phyloP scores from a whole-genome alignment of 2,888 invertebrate species.

The Steinernema hermaphroditum region DNA sequence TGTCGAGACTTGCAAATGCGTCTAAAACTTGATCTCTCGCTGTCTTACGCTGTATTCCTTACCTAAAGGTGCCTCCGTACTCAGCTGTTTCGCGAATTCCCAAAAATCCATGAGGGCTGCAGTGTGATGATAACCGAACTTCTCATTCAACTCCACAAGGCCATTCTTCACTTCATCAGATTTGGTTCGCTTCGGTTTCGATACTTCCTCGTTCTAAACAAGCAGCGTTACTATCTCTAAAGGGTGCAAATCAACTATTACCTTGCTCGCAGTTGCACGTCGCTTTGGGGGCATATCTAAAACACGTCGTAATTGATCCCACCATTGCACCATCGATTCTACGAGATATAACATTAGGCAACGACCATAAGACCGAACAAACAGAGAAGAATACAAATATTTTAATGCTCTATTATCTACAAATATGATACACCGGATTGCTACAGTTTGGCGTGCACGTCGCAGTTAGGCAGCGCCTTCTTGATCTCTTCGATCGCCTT shows the following conservation, averaged over 20 bases:
- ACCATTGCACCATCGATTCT: no score
- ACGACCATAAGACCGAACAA: no score
- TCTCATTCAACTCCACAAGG: conserved; percentile 23
- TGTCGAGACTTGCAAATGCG: conserved; percentile 37
- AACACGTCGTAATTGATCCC: no score
- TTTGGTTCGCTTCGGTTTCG: not conserved
- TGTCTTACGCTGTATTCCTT: no score
- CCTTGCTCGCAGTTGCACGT: not conserved
- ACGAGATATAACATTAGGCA: no score
- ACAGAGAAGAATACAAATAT: no score
- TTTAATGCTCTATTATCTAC: no score
- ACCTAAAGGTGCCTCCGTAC: conserved; percentile 33
- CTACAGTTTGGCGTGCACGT: conserved; percentile 38
- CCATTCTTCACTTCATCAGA: not conserved
- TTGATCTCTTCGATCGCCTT: conserved; percentile 44
- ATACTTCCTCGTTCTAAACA: no score
- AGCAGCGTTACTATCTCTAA: no score
- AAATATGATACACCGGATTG: no score
- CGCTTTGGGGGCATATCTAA: conserved; percentile 1
- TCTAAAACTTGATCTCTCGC: conserved; percentile 38
- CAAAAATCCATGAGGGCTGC: conserved; percentile 34
- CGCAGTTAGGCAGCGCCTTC: conserved; percentile 47
- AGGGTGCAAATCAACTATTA: not conserved
- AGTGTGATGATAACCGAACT: conserved; percentile 35
- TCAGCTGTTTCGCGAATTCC: conserved; percentile 30